phyloP scores from a whole-genome alignment of 2,888 invertebrate genomes.

The Steinernema carpocapsae region DNA sequence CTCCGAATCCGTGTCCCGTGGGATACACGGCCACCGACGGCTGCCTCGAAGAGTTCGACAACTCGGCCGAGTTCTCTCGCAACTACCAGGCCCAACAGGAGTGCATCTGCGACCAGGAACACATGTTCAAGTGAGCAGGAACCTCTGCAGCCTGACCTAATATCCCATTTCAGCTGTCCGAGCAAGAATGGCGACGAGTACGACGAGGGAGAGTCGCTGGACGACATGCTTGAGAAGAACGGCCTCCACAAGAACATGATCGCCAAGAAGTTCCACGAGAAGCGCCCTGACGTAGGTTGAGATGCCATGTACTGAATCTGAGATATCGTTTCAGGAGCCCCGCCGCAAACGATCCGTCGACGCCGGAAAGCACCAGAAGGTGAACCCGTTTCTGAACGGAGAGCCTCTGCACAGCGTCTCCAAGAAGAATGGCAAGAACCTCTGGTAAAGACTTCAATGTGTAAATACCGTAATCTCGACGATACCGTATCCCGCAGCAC shows the following conservation, averaged over 20 bases:
- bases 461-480: slow-evolving; percentile 5
- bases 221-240: slow-evolving; percentile 63
- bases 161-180: slow-evolving; percentile 46
- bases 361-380: slow-evolving; percentile 43
- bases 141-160: neutral
- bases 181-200: slow-evolving; percentile 47
- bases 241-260: slow-evolving; percentile 66
- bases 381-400: slow-evolving; percentile 66
- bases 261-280: slow-evolving; percentile 68
- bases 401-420: slow-evolving; percentile 62
- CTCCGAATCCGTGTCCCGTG: slow-evolving; percentile 96
- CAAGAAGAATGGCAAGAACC: slow-evolving; percentile 62
- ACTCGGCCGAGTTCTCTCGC: slow-evolving; percentile 91
- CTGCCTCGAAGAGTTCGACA: slow-evolving; percentile 78
- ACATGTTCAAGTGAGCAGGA: slow-evolving; percentile 74
- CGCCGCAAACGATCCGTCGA: slow-evolving; percentile 61
- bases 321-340: slow-evolving; percentile 46
- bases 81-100: slow-evolving; percentile 88
- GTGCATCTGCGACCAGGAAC: slow-evolving; percentile 96
- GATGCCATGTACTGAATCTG: neutral
- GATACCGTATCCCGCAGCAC: neutral
- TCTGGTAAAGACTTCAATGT: slow-evolving; percentile 11
- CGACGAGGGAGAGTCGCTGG: slow-evolving; percentile 48
- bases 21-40: slow-evolving; percentile 86
- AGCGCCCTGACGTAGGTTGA: slow-evolving; percentile 51